A percentile compares a stretch with the other conserved stretches of the same genome.
phyloP scores from a whole-genome alignment of 2,888 invertebrate genomes.

The Ceratothoa steindachneri region DNA sequence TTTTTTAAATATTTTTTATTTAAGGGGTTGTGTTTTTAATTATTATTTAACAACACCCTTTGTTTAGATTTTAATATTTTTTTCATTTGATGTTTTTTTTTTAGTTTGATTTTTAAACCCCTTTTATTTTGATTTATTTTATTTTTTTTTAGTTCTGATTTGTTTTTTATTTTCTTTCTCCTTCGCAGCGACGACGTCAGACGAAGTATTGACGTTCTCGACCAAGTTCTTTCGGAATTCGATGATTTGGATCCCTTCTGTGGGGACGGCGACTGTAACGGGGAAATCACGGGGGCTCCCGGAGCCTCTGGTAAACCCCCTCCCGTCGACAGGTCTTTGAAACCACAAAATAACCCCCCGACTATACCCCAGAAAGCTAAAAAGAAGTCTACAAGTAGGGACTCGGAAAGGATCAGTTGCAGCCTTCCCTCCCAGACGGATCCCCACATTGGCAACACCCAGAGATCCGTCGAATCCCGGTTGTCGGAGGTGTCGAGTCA shows the following conservation, averaged over 20 bases:
- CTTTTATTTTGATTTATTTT: background rate
- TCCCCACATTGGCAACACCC: background rate
- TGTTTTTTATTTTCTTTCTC: slow-evolving; percentile 48
- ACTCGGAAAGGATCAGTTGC: background rate
- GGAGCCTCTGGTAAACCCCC: slow-evolving; percentile 25
- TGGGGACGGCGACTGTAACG: background rate
- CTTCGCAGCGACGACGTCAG: slow-evolving; percentile 78
- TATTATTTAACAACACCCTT: too few species aligned
- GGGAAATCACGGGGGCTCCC: background rate
- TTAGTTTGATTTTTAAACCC: too few species aligned
- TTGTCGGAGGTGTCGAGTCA: slow-evolving; percentile 34
- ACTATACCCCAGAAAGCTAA: slow-evolving; percentile 32
- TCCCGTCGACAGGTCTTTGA: slow-evolving; percentile 30
- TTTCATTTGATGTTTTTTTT: too few species aligned
- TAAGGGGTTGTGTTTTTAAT: too few species aligned
- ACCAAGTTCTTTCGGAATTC: slow-evolving; percentile 84
- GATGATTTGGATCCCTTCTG: slow-evolving; percentile 63
- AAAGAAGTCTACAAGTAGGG: background rate
- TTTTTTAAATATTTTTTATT: too few species aligned
- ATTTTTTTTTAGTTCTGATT: background rate
- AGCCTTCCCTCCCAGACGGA: background rate
- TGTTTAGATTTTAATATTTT: too few species aligned
- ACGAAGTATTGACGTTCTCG: slow-evolving; percentile 78
- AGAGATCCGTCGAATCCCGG: slow-evolving; percentile 7
- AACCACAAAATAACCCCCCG: slow-evolving; percentile 28